Evolutionary conservation across 2,888 invertebrate species (phyloP).

Genomic region (Tortricodes alternella): DNA sequence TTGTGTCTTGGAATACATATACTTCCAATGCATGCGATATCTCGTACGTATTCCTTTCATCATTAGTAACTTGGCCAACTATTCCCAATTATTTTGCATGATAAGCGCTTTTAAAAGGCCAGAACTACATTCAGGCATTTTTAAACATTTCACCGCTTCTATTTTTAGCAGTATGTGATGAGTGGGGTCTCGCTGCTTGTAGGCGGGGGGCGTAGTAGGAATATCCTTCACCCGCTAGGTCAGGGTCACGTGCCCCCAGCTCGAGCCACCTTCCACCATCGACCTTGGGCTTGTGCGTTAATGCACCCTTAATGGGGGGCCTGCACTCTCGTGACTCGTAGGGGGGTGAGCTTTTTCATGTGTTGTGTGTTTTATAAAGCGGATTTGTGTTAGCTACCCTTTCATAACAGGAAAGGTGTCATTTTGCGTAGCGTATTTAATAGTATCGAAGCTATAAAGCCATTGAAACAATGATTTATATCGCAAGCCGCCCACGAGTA

Average conservation of each 20-base stretch:
- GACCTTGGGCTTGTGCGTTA: slow-evolving; percentile 63
- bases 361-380: slow-evolving; percentile 16
- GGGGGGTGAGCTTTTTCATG: slow-evolving; percentile 20
- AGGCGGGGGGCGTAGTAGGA: slow-evolving; percentile 72
- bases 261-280: slow-evolving; percentile 73
- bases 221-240: slow-evolving; percentile 81
- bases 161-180: slow-evolving; percentile 51
- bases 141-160: slow-evolving; percentile 29
- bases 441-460: too few relatives aligned
- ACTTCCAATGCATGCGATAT: too few relatives aligned
- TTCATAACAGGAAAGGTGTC: too few relatives aligned
- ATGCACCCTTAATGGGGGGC: slow-evolving; percentile 48
- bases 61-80: too few relatives aligned
- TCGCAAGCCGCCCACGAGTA: too few relatives aligned
- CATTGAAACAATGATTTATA: too few relatives aligned
- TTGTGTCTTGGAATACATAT: too few relatives aligned
- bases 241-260: slow-evolving; percentile 80
- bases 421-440: too few relatives aligned
- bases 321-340: slow-evolving; percentile 21
- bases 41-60: too few relatives aligned
- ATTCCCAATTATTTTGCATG: too few relatives aligned
- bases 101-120: slow-evolving; percentile 12
- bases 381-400: background rate
- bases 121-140: slow-evolving; percentile 26
- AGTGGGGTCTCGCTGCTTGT: slow-evolving; percentile 61